Percentiles rank a stretch among this genome's conserved stretches.
These are phyloP conservation scores for Oscheius sp. DNA, from an alignment of 2,888 invertebrate genomes.

Conservation along the genomic window DNA sequence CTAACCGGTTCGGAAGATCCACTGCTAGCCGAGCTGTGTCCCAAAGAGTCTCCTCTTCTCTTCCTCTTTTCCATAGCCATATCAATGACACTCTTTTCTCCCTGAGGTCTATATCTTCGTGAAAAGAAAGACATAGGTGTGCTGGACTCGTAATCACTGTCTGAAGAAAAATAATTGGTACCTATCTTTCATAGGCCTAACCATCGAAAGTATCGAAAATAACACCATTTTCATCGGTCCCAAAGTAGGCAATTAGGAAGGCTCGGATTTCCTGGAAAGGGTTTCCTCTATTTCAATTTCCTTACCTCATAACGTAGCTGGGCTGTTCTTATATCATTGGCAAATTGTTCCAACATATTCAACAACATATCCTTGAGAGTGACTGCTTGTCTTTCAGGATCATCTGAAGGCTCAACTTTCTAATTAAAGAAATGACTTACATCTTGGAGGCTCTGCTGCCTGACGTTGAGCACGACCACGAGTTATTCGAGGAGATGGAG, in stretches of 20 bases:
- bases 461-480: neutral
- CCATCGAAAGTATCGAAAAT: slow-evolving; percentile 20
- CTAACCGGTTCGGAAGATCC: too few species aligned
- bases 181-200: neutral
- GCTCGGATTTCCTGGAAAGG: slow-evolving; percentile 14
- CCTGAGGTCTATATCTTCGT: neutral
- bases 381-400: neutral
- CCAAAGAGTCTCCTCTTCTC: neutral
- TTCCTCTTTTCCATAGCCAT: neutral
- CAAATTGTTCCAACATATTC: slow-evolving; percentile 28
- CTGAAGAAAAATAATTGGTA: neutral
- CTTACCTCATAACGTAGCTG: slow-evolving; percentile 17
- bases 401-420: neutral
- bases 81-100: neutral
- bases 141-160: neutral
- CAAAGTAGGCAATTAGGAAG: slow-evolving; percentile 20
- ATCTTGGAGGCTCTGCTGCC: neutral
- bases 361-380: slow-evolving; percentile 17
- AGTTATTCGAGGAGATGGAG: neutral
- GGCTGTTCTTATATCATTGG: slow-evolving; percentile 22
- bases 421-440: neutral
- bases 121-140: neutral
- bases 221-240: slow-evolving; percentile 17
- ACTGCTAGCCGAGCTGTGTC: neutral
- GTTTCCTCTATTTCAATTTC: neutral